phyloP scores from a whole-genome alignment of 2,113 vertebrate genomes.

The Todiramphus saurophagus region DNA sequence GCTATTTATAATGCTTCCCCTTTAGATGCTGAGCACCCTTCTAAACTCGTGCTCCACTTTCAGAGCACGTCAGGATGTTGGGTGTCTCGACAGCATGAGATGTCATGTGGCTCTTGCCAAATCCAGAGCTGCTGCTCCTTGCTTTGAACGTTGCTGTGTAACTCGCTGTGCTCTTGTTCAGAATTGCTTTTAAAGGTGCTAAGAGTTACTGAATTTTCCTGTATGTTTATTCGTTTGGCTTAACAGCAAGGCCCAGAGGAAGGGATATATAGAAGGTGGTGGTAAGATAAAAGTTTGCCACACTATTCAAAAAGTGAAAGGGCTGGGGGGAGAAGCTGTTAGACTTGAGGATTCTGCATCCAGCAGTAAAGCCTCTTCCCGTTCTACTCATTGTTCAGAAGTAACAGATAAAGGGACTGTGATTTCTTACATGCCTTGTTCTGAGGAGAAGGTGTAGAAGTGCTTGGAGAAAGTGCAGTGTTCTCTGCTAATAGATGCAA shows the following conservation, averaged over 20 bases:
- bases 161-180: not conserved
- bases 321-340: not conserved
- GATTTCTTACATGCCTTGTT: not conserved
- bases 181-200: not conserved
- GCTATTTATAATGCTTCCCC: not conserved
- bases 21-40: not conserved
- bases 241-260: not conserved
- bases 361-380: not conserved
- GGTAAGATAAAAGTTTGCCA: not conserved
- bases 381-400: not conserved
- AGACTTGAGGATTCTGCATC: not conserved
- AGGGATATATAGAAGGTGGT: not conserved
- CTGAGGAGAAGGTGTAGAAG: not conserved
- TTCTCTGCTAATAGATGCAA: not conserved
- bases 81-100: rapidly evolving
- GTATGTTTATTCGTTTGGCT: not conserved
- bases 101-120: not conserved
- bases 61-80: rapidly evolving
- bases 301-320: not conserved
- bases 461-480: not conserved
- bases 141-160: rapidly evolving
- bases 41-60: not conserved
- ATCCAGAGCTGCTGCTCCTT: not conserved
- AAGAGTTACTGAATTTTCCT: not conserved
- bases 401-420: not conserved